Evolutionary conservation across 2,888 invertebrate genomes (phyloP).

Genomic region (Phortica okadai): DNA sequence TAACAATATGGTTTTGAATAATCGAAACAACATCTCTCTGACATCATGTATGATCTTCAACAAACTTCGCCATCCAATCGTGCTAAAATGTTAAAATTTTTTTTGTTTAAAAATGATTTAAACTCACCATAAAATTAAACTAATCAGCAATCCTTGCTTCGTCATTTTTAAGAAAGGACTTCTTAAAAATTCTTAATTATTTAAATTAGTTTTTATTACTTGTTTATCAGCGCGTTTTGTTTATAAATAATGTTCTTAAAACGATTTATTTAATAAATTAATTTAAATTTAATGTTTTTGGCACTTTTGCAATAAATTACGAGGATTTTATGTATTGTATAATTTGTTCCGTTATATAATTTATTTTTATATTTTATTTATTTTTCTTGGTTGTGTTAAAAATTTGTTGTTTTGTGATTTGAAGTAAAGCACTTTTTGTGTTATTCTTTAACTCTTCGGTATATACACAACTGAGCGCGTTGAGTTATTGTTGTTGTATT

Average conservation of each 20-base stretch:
- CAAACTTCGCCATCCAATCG: not conserved
- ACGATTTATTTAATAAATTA: constrained; percentile 38
- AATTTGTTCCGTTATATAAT: not conserved
- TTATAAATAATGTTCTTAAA: constrained; percentile 17
- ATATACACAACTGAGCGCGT: not conserved
- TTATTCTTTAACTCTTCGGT: not conserved
- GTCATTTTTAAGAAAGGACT: constrained; percentile 59
- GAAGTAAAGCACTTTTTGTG: constrained; percentile 9
- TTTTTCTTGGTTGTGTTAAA: not conserved
- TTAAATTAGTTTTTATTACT: constrained; percentile 28
- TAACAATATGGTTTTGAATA: too few species aligned
- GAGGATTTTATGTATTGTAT: constrained; percentile 20
- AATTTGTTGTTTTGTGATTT: constrained; percentile 3
- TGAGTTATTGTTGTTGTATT: constrained; percentile 14
- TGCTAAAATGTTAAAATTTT: not conserved
- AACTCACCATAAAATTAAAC: constrained; percentile 72
- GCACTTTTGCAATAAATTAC: constrained; percentile 53
- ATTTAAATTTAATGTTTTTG: constrained; percentile 66
- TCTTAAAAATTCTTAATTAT: not conserved
- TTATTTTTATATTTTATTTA: not conserved
- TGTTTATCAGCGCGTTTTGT: constrained; percentile 4
- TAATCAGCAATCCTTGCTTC: constrained; percentile 62
- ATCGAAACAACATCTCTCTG: too few species aligned
- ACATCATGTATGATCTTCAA: too few species aligned
- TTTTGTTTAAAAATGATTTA: not conserved